Base-by-base conservation (phyloP, 2,797 vertebrate species). In the Eulemur coronatus region DNA sequence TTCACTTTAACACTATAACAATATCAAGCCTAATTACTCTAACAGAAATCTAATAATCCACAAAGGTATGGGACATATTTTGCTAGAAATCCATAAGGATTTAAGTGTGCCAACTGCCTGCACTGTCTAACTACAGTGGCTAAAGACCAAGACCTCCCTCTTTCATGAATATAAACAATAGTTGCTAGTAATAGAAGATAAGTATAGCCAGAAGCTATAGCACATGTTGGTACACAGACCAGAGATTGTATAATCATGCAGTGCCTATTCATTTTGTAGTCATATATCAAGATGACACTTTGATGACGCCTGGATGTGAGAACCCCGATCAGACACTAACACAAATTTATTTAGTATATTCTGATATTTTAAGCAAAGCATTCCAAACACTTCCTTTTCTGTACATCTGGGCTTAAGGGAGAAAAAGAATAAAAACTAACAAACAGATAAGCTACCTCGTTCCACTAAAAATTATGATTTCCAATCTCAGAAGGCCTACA, bases 401-500 rank as follows among this genome's bases (percentile, higher is more conserved):
- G 24, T 63, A 73, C 15, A 76, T 94, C 43, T 70, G 57, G n/a
- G 41, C 69, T 65, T 87, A 75, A 76, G 8, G 35, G 35, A 12
- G 14, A 43, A 22, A 26, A 70, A 30, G 17, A 9, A 59, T 61
- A 82, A 81, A 91, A 3, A 92, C 22, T 55, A 55, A 17, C 17
- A 82, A 85, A 73, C 8, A 63, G 61, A 89, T 59, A 70, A 86
- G 24, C 67, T 70, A 92, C 50, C 75, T 73, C 26, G 18, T 13
- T 92, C 67, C 50, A 89, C 22, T 76, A 59, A 88, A 97, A 94
- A 73, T 88, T 76, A 84, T 57, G 38, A 94, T 72, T 92, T 87
- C 52, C 57, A 76, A 35, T 89, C 81, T 89, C 63, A 89, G 80
- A 96, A 96, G 67, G 82, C 38, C 73, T 93, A 79, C 15, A 70